phyloP scores from a whole-genome alignment of 2,797 vertebrate species.

The Periparus ater region DNA sequence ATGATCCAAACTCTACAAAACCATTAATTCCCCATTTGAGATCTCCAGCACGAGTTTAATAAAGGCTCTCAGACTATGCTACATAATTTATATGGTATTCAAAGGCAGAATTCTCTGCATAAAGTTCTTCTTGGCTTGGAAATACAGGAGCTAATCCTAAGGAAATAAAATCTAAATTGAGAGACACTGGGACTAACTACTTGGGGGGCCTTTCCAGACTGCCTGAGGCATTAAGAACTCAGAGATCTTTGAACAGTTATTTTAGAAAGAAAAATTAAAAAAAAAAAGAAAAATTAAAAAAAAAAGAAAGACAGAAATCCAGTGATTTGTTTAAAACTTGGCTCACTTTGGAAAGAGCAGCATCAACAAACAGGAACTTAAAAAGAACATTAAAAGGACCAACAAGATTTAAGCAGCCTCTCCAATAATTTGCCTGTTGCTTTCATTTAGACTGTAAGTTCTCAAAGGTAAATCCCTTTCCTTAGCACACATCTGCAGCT shows the following conservation, averaged over 20 bases:
- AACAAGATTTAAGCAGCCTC: background rate
- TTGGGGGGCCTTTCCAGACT: background rate
- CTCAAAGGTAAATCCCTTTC: background rate
- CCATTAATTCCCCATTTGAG: background rate
- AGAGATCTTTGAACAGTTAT: background rate
- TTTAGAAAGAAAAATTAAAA: background rate
- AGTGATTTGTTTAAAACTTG: background rate
- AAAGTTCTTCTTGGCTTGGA: background rate
- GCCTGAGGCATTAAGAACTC: background rate
- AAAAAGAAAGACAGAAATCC: background rate
- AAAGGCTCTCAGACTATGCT: background rate
- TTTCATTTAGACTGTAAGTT: background rate
- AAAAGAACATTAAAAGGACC: background rate
- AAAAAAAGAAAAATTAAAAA: accelerated
- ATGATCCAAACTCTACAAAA: background rate
- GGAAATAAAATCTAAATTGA: background rate
- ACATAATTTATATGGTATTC: background rate
- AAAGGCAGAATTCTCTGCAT: background rate
- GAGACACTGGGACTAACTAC: background rate
- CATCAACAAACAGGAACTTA: background rate
- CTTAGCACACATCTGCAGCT: background rate
- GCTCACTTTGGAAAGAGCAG: background rate
- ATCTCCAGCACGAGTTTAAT: background rate
- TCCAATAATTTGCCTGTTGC: background rate
- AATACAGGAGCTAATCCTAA: background rate